Base-by-base conservation (phyloP, 1,140 invertebrate species). In the Magallana ariakensis region DNA sequence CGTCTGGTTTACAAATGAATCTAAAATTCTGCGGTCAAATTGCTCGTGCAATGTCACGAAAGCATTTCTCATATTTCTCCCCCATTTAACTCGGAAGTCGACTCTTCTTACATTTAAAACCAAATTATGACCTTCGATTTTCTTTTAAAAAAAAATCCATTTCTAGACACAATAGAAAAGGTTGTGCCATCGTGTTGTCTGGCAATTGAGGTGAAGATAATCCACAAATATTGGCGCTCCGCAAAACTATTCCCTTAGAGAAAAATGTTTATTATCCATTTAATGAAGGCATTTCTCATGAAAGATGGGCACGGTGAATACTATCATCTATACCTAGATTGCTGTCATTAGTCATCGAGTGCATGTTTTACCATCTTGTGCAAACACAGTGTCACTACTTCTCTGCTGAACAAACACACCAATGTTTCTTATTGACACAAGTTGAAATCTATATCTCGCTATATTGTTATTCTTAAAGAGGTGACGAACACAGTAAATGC, bases 391-490 rank as follows among this genome's bases (percentile, higher is more conserved):
- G 80, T 53, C 54, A 83, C 26, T 56, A 56, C 15, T 22, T 55
- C 53, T 83, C 54, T 56, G 33, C 55, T 83, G 26, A 33, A 83
- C 54, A 83, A 83, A 56, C 26, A 56, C 13, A 19, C 8, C 26
- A 15, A 57, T 60, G 83, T 58, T 60, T 33, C 54, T 60, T 56
- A 60, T 84, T 84, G 57, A 60, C 83, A 84, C 57, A 56, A 33
- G 83, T 26, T 46, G 22, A 46, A 60, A 60, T 60, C 60, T 84
- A 83, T 83, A 56, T 19, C 57, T 26, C 56, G 19, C 57, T 22
- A 58, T 26, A 83, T 83, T 83, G 82, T 15, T 60, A 57, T 62
- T 15, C 26, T 58, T 33, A 46, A 83, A 33, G 8, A 62, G 6
- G 83, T 84, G 54, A 84, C 33, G 33, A 82, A 82, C 53, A 57